These are phyloP conservation scores for Apodemus agrarius DNA, from an alignment of 2,797 vertebrate species.

Conservation along the genomic window DNA sequence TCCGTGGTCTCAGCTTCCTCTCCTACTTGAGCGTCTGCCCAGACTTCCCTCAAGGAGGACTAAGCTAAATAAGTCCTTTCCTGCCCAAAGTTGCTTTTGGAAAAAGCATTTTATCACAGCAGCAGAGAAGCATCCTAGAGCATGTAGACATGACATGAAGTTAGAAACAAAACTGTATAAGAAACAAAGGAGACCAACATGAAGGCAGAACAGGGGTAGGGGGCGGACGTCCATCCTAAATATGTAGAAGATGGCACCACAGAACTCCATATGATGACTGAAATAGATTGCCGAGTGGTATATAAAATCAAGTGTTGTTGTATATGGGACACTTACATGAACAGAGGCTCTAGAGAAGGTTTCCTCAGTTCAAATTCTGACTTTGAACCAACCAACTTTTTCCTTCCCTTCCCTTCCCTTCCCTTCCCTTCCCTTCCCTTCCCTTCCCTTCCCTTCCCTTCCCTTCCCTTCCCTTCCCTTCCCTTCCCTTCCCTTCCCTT, in stretches of 20 bases:
- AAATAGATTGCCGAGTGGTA: neutral
- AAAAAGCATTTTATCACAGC: neutral
- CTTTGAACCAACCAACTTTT: neutral
- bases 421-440: neutral
- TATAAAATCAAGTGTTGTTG: neutral
- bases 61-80: neutral
- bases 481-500: too few relatives aligned
- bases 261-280: too few relatives aligned
- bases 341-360: neutral
- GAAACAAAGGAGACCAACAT: neutral
- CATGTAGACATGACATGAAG: neutral
- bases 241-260: neutral
- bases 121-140: neutral
- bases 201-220: too few relatives aligned
- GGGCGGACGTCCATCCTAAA: neutral
- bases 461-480: too few relatives aligned
- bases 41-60: neutral
- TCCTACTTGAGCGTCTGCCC: neutral
- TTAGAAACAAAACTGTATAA: neutral
- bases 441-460: too few relatives aligned
- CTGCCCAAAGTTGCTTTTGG: neutral
- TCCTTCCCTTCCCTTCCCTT: too few relatives aligned
- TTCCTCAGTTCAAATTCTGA: neutral
- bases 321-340: neutral
- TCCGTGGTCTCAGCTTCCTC: neutral